These are phyloP conservation scores for Engraulis encrasicolus DNA, from an alignment of 2,113 vertebrate species.

Conservation along the genomic window DNA sequence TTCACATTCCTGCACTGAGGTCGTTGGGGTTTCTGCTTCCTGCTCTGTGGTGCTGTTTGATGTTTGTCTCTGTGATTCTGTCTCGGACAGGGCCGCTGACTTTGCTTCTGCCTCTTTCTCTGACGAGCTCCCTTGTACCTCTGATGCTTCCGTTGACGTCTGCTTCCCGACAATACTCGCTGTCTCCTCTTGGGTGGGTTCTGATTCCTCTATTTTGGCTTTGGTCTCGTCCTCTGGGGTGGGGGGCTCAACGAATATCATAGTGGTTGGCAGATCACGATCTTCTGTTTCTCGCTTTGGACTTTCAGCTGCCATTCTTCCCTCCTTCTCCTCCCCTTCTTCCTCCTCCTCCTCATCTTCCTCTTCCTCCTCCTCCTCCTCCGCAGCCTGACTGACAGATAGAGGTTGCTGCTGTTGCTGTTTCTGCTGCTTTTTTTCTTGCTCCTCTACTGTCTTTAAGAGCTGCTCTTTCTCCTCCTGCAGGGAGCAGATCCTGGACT, in stretches of 20 bases:
- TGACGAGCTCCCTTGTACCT: conserved; percentile 38
- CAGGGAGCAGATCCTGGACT: conserved; percentile 72
- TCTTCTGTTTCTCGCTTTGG: conserved; percentile 42
- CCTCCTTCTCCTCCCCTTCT: background rate
- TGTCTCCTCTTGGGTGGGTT: conserved; percentile 39
- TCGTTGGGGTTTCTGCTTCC: conserved; percentile 49
- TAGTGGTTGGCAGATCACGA: conserved; percentile 4
- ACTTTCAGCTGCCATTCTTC: background rate
- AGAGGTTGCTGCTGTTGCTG: conserved; percentile 30
- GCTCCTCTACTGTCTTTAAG: conserved; percentile 65
- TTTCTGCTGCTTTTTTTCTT: too few relatives aligned
- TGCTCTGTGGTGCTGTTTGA: conserved; percentile 49
- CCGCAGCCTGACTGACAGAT: background rate
- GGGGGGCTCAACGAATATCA: background rate
- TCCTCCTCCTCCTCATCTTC: conserved; percentile 3
- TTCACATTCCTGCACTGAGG: conserved; percentile 37
- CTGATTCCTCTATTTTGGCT: conserved; percentile 37
- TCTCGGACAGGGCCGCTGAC: conserved; percentile 41
- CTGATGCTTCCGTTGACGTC: conserved; percentile 36
- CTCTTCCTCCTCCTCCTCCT: conserved; percentile 16
- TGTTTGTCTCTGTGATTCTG: conserved; percentile 45
- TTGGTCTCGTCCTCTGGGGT: conserved; percentile 19
- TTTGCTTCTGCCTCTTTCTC: conserved; percentile 51
- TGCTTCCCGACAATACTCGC: conserved; percentile 36
- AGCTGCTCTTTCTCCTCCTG: conserved; percentile 66